A percentile compares a stretch with the other conserved stretches of the same genome.
These are phyloP conservation scores for Zaprionus lineosus DNA, from an alignment of 2,888 invertebrate genomes.

Conservation along the genomic window DNA sequence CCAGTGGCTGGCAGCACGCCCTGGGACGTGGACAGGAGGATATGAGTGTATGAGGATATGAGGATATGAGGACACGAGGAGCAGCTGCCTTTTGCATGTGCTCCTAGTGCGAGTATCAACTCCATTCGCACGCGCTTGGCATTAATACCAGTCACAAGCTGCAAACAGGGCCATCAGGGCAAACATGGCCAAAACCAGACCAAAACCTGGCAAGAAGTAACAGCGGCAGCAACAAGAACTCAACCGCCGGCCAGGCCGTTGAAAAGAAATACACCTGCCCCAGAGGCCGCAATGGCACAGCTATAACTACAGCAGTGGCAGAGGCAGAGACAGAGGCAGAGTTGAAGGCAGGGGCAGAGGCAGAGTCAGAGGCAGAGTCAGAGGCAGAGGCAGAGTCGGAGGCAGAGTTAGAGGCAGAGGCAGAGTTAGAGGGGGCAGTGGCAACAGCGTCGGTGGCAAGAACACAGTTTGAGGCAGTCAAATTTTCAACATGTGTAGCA, in stretches of 20 bases:
- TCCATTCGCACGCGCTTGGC: slow-evolving; percentile 59
- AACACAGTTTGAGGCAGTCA: slow-evolving; percentile 39
- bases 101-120: slow-evolving; percentile 9
- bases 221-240: too few species aligned
- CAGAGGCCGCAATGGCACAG: too few species aligned
- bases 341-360: too few species aligned
- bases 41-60: too few species aligned
- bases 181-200: slow-evolving; percentile 8
- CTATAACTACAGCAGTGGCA: too few species aligned
- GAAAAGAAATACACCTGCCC: slow-evolving; percentile 56
- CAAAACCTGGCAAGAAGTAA: slow-evolving; percentile 2
- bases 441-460: too few species aligned
- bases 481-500: slow-evolving; percentile 62
- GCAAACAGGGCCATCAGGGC: slow-evolving; percentile 55
- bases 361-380: too few species aligned
- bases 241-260: slow-evolving; percentile 34
- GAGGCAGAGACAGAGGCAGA: too few species aligned
- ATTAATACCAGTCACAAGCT: slow-evolving; percentile 63
- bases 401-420: slow-evolving; percentile 25
- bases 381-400: too few species aligned
- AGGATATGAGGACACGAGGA: too few species aligned
- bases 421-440: slow-evolving; percentile 33
- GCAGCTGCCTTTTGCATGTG: slow-evolving; percentile 35
- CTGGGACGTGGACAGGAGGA: slow-evolving; percentile 23
- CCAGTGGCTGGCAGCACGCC: too few species aligned